A percentile compares a stretch with the other conserved stretches of the same genome.
These are phyloP conservation scores for Sicus ferrugineus DNA, from an alignment of 2,888 invertebrate species.

Conservation along the genomic window DNA sequence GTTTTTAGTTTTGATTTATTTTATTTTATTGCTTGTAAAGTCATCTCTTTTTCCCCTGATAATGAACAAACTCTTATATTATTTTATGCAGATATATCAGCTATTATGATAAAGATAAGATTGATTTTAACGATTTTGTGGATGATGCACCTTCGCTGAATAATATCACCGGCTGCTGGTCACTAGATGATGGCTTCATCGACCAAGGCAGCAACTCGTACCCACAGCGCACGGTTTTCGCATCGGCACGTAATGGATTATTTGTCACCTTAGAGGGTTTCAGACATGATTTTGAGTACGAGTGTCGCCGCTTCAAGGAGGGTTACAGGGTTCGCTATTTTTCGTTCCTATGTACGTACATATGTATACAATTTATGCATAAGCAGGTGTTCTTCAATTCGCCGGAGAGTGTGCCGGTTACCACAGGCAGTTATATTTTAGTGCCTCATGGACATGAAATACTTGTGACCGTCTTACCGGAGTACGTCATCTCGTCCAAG, in stretches of 20 bases:
- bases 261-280: constrained; percentile 70
- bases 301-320: constrained; percentile 76
- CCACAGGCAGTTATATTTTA: constrained; percentile 59
- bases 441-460: constrained; percentile 67
- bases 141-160: constrained; percentile 49
- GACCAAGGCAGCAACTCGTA: constrained; percentile 69
- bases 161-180: constrained; percentile 67
- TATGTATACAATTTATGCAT: background rate
- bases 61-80: too few relatives aligned
- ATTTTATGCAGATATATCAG: constrained; percentile 49
- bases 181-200: constrained; percentile 71
- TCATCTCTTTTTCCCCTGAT: too few relatives aligned
- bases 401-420: constrained; percentile 60
- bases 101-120: constrained; percentile 50
- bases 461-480: constrained; percentile 74
- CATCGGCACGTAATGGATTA: constrained; percentile 73
- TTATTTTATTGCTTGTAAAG: too few relatives aligned
- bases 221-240: constrained; percentile 72
- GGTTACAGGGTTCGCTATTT: constrained; percentile 70
- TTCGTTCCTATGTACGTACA: background rate
- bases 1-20: too few relatives aligned
- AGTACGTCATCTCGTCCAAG: constrained; percentile 76
- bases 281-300: constrained; percentile 72
- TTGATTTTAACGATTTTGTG: constrained; percentile 54
- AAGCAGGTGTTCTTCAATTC: constrained; percentile 60